phyloP scores from a whole-genome alignment of 2,888 invertebrate genomes.

The Athripsodes cinereus region DNA sequence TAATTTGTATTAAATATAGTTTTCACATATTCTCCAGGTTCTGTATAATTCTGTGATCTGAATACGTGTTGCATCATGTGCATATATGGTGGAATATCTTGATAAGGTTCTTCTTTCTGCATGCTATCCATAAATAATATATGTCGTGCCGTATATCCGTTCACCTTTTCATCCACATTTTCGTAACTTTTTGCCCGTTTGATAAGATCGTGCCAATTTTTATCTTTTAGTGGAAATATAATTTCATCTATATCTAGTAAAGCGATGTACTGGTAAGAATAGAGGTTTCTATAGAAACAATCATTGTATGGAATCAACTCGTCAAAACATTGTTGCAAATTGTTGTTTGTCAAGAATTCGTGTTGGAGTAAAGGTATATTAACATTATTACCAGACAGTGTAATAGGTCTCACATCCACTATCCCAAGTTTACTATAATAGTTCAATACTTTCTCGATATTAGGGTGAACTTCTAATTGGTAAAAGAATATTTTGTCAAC shows the following conservation, averaged over 20 bases:
- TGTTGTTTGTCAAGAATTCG: conserved; percentile 81
- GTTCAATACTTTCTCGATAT: conserved; percentile 75
- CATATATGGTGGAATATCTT: conserved; percentile 77
- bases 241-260: conserved; percentile 91
- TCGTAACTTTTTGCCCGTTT: conserved; percentile 58
- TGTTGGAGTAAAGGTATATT: conserved; percentile 84
- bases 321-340: conserved; percentile 88
- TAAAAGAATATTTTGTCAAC: conserved; percentile 90
- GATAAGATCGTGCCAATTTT: conserved; percentile 74
- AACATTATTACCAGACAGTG: conserved; percentile 83
- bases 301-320: conserved; percentile 95
- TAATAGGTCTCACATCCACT: conserved; percentile 71
- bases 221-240: conserved; percentile 77
- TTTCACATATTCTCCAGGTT: conserved; percentile 88
- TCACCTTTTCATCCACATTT: neutral
- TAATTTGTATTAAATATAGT: conserved; percentile 90
- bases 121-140: conserved; percentile 88
- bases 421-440: conserved; percentile 59
- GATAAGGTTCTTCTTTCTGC: conserved; percentile 73
- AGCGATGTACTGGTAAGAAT: conserved; percentile 81
- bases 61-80: conserved; percentile 92
- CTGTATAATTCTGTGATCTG: conserved; percentile 83
- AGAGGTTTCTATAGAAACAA: conserved; percentile 87
- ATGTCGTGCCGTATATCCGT: conserved; percentile 80
- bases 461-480: conserved; percentile 84